These are phyloP conservation scores for Agonopterix subpropinquella DNA, from an alignment of 2,888 invertebrate species.

Conservation along the genomic window DNA sequence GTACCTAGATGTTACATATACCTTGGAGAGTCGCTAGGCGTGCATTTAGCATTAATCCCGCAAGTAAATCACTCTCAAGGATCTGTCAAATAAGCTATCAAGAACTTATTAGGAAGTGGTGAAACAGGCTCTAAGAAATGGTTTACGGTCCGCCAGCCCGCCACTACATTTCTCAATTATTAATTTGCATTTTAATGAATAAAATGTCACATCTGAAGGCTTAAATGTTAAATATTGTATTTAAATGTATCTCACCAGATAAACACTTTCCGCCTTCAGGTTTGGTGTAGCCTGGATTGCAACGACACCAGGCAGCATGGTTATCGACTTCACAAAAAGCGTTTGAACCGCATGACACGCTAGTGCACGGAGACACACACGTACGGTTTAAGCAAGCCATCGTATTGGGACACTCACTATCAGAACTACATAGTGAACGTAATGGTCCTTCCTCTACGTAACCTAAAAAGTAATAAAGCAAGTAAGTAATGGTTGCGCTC, in stretches of 20 bases:
- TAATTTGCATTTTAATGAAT: background rate
- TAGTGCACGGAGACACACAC: slow-evolving; percentile 88
- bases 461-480: slow-evolving; percentile 29
- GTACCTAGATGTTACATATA: too few species aligned
- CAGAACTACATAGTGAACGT: slow-evolving; percentile 79
- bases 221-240: background rate
- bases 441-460: slow-evolving; percentile 54
- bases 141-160: too few species aligned
- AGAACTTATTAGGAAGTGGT: too few species aligned
- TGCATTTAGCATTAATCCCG: slow-evolving; percentile 93
- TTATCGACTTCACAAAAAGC: slow-evolving; percentile 92
- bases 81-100: too few species aligned
- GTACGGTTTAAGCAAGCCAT: slow-evolving; percentile 86
- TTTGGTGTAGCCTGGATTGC: slow-evolving; percentile 87
- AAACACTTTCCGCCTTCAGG: slow-evolving; percentile 88
- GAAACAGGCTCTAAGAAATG: too few species aligned
- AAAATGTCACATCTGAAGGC: background rate
- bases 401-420: slow-evolving; percentile 87
- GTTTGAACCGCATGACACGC: slow-evolving; percentile 86
- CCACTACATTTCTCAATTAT: too few species aligned
- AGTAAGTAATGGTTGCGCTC: background rate
- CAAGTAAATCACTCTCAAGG: slow-evolving; percentile 87
- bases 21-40: slow-evolving; percentile 90
- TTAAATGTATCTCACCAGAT: slow-evolving; percentile 75
- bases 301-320: slow-evolving; percentile 92